Percentiles rank a stretch among this genome's conserved stretches.
These are phyloP conservation scores for Ochotona princeps DNA, from an alignment of 2,113 vertebrate species.

Conservation along the genomic window DNA sequence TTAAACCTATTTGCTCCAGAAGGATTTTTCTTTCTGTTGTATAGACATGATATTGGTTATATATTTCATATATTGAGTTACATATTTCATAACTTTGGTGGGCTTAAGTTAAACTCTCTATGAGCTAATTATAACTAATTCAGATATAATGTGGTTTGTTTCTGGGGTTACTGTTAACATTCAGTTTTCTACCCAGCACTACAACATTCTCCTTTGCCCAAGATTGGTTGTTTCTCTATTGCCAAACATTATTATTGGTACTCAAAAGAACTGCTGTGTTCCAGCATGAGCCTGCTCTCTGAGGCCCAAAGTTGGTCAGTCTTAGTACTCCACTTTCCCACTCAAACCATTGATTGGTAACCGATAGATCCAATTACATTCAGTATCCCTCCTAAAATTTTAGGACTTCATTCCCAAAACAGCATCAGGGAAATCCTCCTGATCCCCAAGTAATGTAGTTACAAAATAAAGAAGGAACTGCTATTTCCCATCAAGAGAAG, in stretches of 20 bases:
- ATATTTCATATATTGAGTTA: not conserved
- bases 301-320: not conserved
- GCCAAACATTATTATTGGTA: not conserved
- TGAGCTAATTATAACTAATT: not conserved
- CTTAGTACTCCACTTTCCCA: not conserved
- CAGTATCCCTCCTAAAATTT: slow-evolving; percentile 17
- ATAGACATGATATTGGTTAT: not conserved
- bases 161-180: not conserved
- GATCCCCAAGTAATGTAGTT: not conserved
- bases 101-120: not conserved
- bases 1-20: slow-evolving; percentile 6
- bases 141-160: not conserved
- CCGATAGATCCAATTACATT: not conserved
- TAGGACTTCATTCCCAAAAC: slow-evolving; percentile 44
- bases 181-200: not conserved
- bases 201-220: not conserved
- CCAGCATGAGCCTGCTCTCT: not conserved
- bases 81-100: not conserved
- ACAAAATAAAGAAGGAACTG: not conserved
- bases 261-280: not conserved
- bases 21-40: slow-evolving; percentile 14
- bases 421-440: not conserved
- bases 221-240: not conserved
- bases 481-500: not conserved
- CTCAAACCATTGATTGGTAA: slow-evolving; percentile 4